Evolutionary conservation across 1,140 invertebrate species (phyloP), one percentile per base, ranked within the genome.

Genomic region (Drosophila mauritiana): DNA sequence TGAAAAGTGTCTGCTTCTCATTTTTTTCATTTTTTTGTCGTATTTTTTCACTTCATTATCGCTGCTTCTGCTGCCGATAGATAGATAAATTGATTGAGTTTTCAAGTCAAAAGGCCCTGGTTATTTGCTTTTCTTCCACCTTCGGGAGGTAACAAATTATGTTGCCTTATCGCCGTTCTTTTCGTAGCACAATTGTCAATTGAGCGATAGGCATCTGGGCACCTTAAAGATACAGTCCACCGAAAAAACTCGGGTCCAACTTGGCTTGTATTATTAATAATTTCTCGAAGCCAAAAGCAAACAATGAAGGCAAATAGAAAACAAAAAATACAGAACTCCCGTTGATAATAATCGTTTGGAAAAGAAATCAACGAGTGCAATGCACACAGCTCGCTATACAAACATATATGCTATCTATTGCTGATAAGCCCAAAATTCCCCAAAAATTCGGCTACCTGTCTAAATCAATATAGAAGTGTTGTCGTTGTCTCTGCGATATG

Each of bases 21-120:
- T 13, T 56, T 43, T 62, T 36, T 17, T 63, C 2, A 31, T 12
- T 37, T 37, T 43, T 62, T 25, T 37, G 10, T 49, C 6, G 0
- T 12, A 11, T 20, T 49, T 85, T 61, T 74, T 74, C 53, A 65
- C 31, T 43, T 46, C 80, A 63, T 69, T 85, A 86, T 78, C 82
- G 73, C 57, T 69, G 59, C 51, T 49, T 73, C 72, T 65, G 48
- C 58, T 43, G 27, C 68, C 46, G 68, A 78, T 62, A 70, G 62
- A 70, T 77, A 77, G 80, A 89, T 88, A 88, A 89, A 88, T 88
- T 88, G 82, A 86, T 88, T 83, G 83, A 79, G 79, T 88, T 88
- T 76, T 31, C 46, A 48, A 51, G 53, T 55, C 34, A 40, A 42
- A 46, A 56, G 17, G 13, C 52, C 10, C 22, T 55, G 48, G 20